Percentiles rank a stretch among this genome's conserved stretches.
These are phyloP conservation scores for Chaenocephalus aceratus DNA, from an alignment of 2,113 vertebrate genomes.

Conservation along the genomic window DNA sequence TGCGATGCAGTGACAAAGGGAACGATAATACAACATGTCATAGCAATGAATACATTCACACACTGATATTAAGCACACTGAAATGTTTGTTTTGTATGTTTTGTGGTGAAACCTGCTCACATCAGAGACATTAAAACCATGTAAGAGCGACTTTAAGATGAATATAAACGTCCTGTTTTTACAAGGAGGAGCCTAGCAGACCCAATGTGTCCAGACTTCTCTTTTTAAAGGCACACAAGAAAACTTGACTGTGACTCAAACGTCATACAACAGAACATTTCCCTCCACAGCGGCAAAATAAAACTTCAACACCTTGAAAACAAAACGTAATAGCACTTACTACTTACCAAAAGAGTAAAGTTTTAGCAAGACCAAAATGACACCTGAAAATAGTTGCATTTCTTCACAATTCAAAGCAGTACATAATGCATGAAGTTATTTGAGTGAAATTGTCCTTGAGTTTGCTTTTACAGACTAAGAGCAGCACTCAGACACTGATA, in stretches of 20 bases:
- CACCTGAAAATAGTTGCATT: conserved; percentile 55
- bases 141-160: conserved; percentile 18
- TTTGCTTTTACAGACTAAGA: conserved; percentile 51
- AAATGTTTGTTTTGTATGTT: conserved; percentile 29
- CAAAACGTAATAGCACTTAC: conserved; percentile 31
- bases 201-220: conserved; percentile 32
- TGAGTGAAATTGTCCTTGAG: conserved; percentile 51
- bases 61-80: conserved; percentile 36
- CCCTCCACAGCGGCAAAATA: conserved; percentile 30
- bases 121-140: conserved; percentile 11
- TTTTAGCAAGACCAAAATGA: conserved; percentile 32
- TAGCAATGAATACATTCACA: conserved; percentile 37
- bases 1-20: conserved; percentile 39
- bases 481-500: conserved; percentile 71
- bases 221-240: conserved; percentile 58
- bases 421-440: conserved; percentile 59
- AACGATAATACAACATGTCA: conserved; percentile 36
- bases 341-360: conserved; percentile 33
- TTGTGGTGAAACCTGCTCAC: conserved; percentile 26
- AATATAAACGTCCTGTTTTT: conserved; percentile 39
- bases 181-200: conserved; percentile 34
- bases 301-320: conserved; percentile 29
- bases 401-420: conserved; percentile 44
- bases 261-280: conserved; percentile 1
- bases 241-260: conserved; percentile 27